Evolutionary conservation across 2,888 invertebrate genomes (phyloP), one percentile per base, ranked within the genome.

Genomic region (Chrysomela aeneicollis): DNA sequence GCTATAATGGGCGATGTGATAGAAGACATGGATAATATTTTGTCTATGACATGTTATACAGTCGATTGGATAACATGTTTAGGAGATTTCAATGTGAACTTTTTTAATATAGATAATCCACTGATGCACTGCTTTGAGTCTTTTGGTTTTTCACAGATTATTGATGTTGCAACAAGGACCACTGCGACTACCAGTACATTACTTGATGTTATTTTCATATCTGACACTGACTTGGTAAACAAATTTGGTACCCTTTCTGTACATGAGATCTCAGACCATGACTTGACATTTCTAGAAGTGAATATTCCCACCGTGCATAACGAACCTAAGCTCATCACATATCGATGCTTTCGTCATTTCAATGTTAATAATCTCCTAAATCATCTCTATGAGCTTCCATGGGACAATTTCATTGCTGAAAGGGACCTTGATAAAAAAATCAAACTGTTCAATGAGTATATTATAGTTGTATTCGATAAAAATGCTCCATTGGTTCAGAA

Each of bases 191-290:
- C 50, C 17, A 35, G 49, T 50, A 63, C 59, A 8, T 47, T 59
- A 37, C 19, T 66, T 12, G 66, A 63, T 37, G 55, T 59, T 35
- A 63, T 66, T 50, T 63, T 66, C 26, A 30, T 66, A 54, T 50
- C 55, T 15, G 35, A 66, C n/a, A 50, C 15, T 32, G 37, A 61
- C 30, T 17, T 61, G 2, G 47, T 50, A 19, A 18, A 32, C 15
- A 42, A 42, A 35, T 37, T 21, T 50, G 53, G 64, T 18, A 57
- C 35, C 10, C 10, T 58, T 21, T 15, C 49, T 21, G 35, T 57
- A 17, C 55, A 51, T 17, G 61, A 21, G 17, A 61, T 61, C 21
- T 64, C 54, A 35, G 54, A 37, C 21, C 37, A 59, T 5, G 54
- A 60, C 22, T 8, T 49, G 2, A 52, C 32, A 12, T 60, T 54